Evolutionary conservation across 2,113 vertebrate genomes (phyloP).

Genomic region (Cryptotis parvus): DNA sequence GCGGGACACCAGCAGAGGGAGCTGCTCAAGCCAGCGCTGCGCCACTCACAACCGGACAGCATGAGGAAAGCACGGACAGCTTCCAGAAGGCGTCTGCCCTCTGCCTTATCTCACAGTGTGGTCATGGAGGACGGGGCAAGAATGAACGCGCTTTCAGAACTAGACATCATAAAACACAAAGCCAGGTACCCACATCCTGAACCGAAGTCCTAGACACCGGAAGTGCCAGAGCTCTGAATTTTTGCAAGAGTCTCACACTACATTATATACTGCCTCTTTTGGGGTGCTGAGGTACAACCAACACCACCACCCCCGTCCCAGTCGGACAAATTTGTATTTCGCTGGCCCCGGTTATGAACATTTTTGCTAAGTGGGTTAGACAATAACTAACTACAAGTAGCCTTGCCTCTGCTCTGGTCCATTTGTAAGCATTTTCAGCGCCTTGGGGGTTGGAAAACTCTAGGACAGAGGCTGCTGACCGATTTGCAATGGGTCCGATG

Average conservation of each 20-base stretch:
- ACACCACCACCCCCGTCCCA: not conserved
- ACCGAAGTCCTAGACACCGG: not conserved
- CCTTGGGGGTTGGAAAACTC: not conserved
- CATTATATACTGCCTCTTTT: not conserved
- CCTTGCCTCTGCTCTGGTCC: conserved; percentile 7
- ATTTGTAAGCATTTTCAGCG: not conserved
- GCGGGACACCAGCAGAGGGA: not conserved
- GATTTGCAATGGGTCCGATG: not conserved
- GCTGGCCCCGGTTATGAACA: not conserved
- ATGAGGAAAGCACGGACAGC: not conserved
- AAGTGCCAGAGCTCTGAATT: not conserved
- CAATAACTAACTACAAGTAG: not conserved
- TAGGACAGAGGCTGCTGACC: not conserved
- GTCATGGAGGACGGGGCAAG: not conserved
- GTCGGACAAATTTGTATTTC: conserved; percentile 19
- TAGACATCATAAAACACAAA: not conserved
- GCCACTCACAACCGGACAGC: not conserved
- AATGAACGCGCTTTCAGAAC: not conserved
- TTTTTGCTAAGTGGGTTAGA: not conserved
- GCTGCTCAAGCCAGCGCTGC: not conserved
- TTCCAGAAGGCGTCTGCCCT: not conserved
- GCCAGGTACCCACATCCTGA: not conserved
- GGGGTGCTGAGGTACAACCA: not conserved
- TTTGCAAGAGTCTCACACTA: not conserved
- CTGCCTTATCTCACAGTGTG: not conserved